Evolutionary conservation across 2,113 vertebrate genomes (phyloP).

Genomic region (Tychaedon coryphoeus): DNA sequence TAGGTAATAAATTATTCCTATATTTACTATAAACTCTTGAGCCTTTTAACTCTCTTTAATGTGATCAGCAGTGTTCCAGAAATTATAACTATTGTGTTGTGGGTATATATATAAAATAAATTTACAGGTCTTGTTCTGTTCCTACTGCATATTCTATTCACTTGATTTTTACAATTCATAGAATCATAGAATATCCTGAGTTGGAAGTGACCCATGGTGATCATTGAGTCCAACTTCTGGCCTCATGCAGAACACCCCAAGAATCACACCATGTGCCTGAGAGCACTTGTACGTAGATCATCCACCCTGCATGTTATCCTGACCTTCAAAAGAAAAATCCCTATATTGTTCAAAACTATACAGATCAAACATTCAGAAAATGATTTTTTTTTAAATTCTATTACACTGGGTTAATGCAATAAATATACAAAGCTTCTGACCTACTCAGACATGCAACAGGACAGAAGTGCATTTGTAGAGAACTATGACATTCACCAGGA

Average conservation of each 20-base stretch:
- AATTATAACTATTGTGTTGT: neutral
- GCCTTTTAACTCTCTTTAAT: neutral
- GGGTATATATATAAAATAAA: neutral
- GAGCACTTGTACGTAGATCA: neutral
- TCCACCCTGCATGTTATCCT: neutral
- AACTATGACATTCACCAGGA: conserved; percentile 73
- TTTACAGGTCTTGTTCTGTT: neutral
- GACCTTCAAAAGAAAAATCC: neutral
- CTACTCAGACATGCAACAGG: too few species aligned
- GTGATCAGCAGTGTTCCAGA: neutral
- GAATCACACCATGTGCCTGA: neutral
- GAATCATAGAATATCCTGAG: neutral
- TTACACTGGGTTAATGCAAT: conserved; percentile 59
- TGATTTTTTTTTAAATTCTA: conserved; percentile 75
- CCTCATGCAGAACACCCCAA: neutral
- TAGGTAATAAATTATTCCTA: neutral
- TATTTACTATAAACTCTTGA: neutral
- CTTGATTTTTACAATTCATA: neutral
- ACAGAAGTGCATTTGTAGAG: too few species aligned
- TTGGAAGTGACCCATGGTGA: neutral
- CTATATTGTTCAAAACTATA: conserved; percentile 51
- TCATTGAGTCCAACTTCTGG: neutral
- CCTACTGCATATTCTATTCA: neutral
- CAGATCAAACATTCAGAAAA: conserved; percentile 67
- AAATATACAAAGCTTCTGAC: too few species aligned